Evolutionary conservation across 2,888 invertebrate species (phyloP), one percentile per base, ranked within the genome.

Genomic region (Mimas tiliae): DNA sequence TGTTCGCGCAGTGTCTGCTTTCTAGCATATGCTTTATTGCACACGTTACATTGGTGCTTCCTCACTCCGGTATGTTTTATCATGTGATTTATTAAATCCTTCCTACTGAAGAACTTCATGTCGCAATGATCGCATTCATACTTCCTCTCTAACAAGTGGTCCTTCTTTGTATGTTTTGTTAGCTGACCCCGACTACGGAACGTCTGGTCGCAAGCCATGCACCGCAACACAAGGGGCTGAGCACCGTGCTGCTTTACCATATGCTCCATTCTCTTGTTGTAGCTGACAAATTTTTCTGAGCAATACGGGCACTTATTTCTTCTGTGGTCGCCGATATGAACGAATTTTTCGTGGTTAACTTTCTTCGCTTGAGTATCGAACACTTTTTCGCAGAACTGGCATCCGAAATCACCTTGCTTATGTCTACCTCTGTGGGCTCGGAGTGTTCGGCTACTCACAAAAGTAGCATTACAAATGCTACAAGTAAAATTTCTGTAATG

Each of bases 61-160:
- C 87, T 91, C 0, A 79, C 79, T 0, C 85, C 88, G 0, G 89
- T 87, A 71, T 94, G 94, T 16, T 82, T 88, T 11, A 90, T 74
- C 76, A 84, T 79, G 69, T 93, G 93, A 0, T 80, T 79, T 27
- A 82, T 83, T 48, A 90, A 72, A 45, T 83, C 82, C 14, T 76
- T 75, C 21, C 82, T 79, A 2, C 58, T 69, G 33, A 68, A 74
- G 42, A 74, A 81, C 0, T 58, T 67, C 64, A 58, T 80, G 1
- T 76, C 77, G 27, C 85, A 85, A 11, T 72, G 52, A 0, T 70
- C 16, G 53, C 84, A 85, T 42, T 72, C 66, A 14, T 72, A 69
- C 4, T 65, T 70, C 6, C 69, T 74, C 38, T 76, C 73, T 72
- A 74, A 68, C 21, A 79, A 67, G 66, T 80, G 81, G 1, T 85